These are phyloP conservation scores for Speoplatyrhinus poulsoni DNA, from an alignment of 2,113 vertebrate genomes.

Conservation along the genomic window DNA sequence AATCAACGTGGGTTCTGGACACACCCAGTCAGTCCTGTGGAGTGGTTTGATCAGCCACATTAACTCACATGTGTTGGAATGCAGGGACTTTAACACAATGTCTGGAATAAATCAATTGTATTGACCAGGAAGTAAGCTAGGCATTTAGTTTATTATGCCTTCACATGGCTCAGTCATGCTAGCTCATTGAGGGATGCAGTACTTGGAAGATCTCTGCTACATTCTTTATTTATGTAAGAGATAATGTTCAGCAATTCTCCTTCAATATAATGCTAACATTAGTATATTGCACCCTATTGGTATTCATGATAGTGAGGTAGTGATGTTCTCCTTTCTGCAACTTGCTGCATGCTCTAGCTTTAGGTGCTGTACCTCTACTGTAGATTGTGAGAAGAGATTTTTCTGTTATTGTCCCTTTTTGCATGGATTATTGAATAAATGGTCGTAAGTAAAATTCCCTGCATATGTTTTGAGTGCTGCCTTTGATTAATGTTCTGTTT, in stretches of 20 bases:
- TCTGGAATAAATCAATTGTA: too few species aligned
- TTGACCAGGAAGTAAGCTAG: too few species aligned
- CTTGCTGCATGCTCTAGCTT: constrained; percentile 33
- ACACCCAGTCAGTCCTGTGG: too few species aligned
- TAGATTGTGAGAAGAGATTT: constrained; percentile 31
- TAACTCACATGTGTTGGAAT: too few species aligned
- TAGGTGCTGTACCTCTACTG: constrained; percentile 30
- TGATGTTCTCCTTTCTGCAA: constrained; percentile 7
- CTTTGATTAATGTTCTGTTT: not conserved
- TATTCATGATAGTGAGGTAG: constrained; percentile 19
- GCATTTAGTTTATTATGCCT: too few species aligned
- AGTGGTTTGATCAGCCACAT: too few species aligned
- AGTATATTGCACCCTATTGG: constrained; percentile 36
- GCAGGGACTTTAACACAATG: too few species aligned
- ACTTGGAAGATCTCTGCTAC: too few species aligned
- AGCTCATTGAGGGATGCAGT: too few species aligned
- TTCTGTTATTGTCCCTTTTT: constrained; percentile 21
- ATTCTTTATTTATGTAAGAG: constrained; percentile 45
- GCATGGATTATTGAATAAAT: not conserved
- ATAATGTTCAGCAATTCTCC: constrained; percentile 37
- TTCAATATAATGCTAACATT: constrained; percentile 39
- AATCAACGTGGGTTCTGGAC: too few species aligned
- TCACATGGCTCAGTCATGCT: too few species aligned
- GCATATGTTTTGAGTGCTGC: not conserved
- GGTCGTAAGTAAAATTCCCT: constrained; percentile 4